Evolutionary conservation across 2,113 vertebrate species (phyloP).

Genomic region (Chaetops frenatus): DNA sequence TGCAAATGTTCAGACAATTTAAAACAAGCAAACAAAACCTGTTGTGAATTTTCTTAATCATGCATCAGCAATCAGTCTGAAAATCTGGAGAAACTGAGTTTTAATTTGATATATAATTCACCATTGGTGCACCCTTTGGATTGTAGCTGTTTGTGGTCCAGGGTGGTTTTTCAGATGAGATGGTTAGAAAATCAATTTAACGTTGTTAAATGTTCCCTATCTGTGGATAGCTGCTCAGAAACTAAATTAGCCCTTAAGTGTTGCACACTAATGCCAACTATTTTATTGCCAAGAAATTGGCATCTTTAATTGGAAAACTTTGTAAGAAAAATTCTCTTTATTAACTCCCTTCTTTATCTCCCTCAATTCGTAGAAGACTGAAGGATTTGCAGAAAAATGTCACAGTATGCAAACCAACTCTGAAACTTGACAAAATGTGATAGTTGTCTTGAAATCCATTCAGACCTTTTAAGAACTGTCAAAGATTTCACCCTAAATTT

Average conservation of each 20-base stretch:
- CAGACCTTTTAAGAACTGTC: neutral
- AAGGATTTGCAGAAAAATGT: neutral
- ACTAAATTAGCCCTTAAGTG: neutral
- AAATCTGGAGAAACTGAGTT: neutral
- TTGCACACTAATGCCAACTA: neutral
- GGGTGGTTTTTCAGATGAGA: neutral
- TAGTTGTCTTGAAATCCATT: neutral
- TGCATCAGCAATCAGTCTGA: neutral
- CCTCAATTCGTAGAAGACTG: neutral
- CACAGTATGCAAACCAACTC: neutral
- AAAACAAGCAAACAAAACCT: neutral
- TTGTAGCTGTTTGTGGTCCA: neutral
- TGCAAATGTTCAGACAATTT: neutral
- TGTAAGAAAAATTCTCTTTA: neutral
- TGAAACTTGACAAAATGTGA: neutral
- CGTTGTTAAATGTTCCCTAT: neutral
- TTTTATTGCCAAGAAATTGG: neutral
- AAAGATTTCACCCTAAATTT: neutral
- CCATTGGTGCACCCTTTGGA: neutral
- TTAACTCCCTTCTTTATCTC: neutral
- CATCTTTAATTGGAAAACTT: neutral
- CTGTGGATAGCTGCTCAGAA: neutral
- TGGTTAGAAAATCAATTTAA: neutral
- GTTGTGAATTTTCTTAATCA: neutral
- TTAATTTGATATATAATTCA: neutral